Base-by-base conservation (phyloP, 2,113 vertebrate genomes). In the Lipophrys pholis region DNA sequence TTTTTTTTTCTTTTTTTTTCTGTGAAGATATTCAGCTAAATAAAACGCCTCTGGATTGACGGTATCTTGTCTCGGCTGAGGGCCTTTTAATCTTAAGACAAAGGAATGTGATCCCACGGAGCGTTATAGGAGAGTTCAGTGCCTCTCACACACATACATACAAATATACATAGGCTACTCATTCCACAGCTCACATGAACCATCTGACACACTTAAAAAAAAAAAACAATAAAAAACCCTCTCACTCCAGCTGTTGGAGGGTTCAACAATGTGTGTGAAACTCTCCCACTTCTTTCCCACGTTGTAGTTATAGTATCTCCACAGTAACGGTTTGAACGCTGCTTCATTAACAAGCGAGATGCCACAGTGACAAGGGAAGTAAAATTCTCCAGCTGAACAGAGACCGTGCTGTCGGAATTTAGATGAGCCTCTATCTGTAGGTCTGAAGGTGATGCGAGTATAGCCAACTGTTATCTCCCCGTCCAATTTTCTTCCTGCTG, bases 11-110 rank as follows among this genome's bases (percentile, higher is more conserved):
- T n/a, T n/a, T n/a, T n/a, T n/a, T 63, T 82, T 81, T 69, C 68
- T 89, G 84, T 81, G 67, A 90, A 71, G 78, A 80, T 89, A 76
- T 85, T 88, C 60, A 80, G 78, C 68, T 82, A 71, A 93, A 94
- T 93, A 91, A 93, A 93, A 93, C 73, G 83, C 86, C 69, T 87
- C 56, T 87, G 76, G 67, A 73, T 86, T 84, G 80, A 87, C 82
- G 72, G 61, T 73, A 73, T 85, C 21, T 55, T 81, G 49, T 83
- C 63, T 86, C 7, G 36, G 58, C 46, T 86, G 36, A 79, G 45
- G 80, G 76, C 75, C 46, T 72, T 89, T 91, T 81, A 71, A 85
- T 86, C 46, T 73, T 65, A 15, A 68, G 49, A 52, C 51, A 41
- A 65, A 81, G 43, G 54, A 74, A 73, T 72, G 69, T 54, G 69